Evolutionary conservation across 2,113 vertebrate genomes (phyloP), one percentile per base, ranked within the genome.

Genomic region (Alces alces): DNA sequence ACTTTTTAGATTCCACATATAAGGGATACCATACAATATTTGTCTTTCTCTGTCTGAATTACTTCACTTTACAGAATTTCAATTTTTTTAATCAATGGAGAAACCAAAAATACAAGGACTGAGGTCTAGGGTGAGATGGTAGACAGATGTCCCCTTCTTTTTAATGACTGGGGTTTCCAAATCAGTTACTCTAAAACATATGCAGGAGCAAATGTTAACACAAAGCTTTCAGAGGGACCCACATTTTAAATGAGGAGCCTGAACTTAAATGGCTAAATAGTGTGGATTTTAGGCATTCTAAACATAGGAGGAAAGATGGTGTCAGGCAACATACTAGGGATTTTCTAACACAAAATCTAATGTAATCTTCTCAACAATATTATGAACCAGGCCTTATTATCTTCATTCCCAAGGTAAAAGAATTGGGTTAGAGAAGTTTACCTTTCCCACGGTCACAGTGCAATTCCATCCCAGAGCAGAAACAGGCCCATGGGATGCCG

Each of bases 1-100:
- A 54, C 19, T 82, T 82, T 82, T 82, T 54, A 54, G 50, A 54
- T 82, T n/a, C 17, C 30, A 82, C 19, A 54, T n/a, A n/a, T 13
- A 52, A 82, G 50, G 2, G 33, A 54, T 25, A 54, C 12, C 79
- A n/a, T 54, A 14, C 10, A 52, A 50, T 82, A 23, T 82, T 25
- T 82, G 30, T 54, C 79, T 82, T 80, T 78, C 73, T 52, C n/a
- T 21, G 45, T 33, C 9, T 50, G 45, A 33, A 16, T n/a, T 82
- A n/a, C 79, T 54, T 82, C 50, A 82, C 10, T 80, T 80, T n/a
- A 52, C 16, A 70, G 43, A 88, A 82, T 79, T 93, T 95, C 39
- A 43, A 17, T n/a, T 61, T 93, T 76, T 76, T 28, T 7, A 50
- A 55, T 83, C 52, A 47, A 66, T 23, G 61, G 5, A 85, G 52